phyloP scores from a whole-genome alignment of 2,888 invertebrate species.

The Adelphocoris suturalis region DNA sequence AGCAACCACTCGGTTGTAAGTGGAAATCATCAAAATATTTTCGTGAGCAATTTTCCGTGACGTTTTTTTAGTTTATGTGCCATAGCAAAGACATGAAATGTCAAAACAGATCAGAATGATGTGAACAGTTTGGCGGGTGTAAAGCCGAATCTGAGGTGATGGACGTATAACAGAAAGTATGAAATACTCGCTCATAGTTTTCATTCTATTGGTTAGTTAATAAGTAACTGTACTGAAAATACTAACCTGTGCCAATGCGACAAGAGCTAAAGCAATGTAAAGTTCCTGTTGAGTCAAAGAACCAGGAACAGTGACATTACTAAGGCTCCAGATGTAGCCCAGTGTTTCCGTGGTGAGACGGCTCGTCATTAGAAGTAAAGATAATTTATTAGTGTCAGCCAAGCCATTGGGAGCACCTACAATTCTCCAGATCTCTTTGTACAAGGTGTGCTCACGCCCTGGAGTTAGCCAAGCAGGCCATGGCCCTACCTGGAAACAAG shows the following conservation, averaged over 20 bases:
- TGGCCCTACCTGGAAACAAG: conserved; percentile 48
- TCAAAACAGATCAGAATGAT: no score
- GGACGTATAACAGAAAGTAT: no score
- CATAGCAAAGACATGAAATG: no score
- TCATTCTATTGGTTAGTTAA: no score
- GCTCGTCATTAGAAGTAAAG: conserved; percentile 79
- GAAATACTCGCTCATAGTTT: no score
- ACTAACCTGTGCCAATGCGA: conserved; percentile 80
- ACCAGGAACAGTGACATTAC: conserved; percentile 80
- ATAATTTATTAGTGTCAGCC: conserved; percentile 77
- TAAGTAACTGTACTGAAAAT: not conserved
- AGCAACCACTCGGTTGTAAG: no score
- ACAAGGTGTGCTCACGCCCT: conserved; percentile 78
- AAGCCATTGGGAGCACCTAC: conserved; percentile 77
- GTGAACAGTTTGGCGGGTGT: no score
- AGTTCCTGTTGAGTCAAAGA: conserved; percentile 80
- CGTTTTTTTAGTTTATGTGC: no score
- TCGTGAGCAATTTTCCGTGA: no score
- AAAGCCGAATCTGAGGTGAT: no score
- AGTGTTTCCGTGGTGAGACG: conserved; percentile 79
- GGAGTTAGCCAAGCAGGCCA: conserved; percentile 79
- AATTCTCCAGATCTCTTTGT: conserved; percentile 79
- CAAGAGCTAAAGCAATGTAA: conserved; percentile 79
- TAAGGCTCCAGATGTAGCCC: conserved; percentile 80
- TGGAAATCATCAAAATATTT: no score